These are phyloP conservation scores for Larimichthys crocea DNA, from an alignment of 2,113 vertebrate genomes.

Conservation along the genomic window DNA sequence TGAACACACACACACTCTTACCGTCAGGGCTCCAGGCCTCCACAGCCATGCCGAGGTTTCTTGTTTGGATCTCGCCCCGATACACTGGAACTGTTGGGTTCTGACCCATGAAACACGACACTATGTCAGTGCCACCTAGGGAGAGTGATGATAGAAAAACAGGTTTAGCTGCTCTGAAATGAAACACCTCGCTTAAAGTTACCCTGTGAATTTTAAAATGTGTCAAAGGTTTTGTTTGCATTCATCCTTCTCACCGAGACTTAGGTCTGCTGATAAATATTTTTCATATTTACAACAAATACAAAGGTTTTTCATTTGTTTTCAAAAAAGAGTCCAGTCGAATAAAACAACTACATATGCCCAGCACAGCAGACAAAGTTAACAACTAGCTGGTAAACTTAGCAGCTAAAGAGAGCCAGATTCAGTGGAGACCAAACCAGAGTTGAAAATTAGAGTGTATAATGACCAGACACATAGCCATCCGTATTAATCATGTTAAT, in stretches of 20 bases:
- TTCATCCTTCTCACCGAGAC: background rate
- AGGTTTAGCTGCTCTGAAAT: constrained; percentile 7
- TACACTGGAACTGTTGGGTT: constrained; percentile 92
- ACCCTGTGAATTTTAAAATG: background rate
- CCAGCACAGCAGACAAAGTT: too few species aligned
- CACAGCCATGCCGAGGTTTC: constrained; percentile 95
- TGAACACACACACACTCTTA: constrained; percentile 61
- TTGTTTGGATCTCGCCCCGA: constrained; percentile 95
- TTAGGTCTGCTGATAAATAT: background rate
- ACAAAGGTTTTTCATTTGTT: too few species aligned
- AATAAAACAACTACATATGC: too few species aligned
- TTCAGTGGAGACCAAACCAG: too few species aligned
- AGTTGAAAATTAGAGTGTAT: too few species aligned
- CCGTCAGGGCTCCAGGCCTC: constrained; percentile 93
- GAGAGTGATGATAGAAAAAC: constrained; percentile 11
- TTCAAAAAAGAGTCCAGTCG: too few species aligned
- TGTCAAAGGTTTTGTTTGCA: background rate
- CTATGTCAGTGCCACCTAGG: constrained; percentile 96
- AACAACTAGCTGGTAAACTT: too few species aligned
- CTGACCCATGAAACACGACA: constrained; percentile 98
- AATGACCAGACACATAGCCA: too few species aligned
- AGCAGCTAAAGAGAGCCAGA: too few species aligned
- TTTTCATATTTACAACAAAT: background rate
- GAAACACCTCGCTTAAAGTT: background rate
- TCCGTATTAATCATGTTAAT: too few species aligned